Percentiles rank a stretch among this genome's conserved stretches.
Evolutionary conservation across 2,797 vertebrate genomes (phyloP).

Genomic region (Peromyscus eremicus): DNA sequence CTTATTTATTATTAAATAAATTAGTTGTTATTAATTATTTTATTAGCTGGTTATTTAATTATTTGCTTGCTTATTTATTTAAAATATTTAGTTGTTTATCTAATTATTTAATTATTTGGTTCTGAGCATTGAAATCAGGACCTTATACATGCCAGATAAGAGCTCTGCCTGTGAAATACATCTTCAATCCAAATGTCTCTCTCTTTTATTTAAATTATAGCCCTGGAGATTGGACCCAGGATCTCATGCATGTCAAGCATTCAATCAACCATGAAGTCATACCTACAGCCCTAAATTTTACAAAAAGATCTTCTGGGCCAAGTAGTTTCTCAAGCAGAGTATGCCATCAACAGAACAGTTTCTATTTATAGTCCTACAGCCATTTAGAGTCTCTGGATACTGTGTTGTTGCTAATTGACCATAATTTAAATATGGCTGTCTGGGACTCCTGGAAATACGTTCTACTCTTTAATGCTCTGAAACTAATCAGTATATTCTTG

Average conservation of each 20-base stretch:
- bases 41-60: background rate
- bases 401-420: background rate
- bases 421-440: background rate
- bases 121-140: background rate
- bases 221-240: background rate
- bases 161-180: background rate
- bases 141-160: background rate
- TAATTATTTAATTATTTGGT: background rate
- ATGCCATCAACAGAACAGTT: background rate
- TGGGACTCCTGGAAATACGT: background rate
- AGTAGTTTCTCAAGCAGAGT: background rate
- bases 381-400: background rate
- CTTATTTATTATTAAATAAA: background rate
- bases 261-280: background rate
- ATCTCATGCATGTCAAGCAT: background rate
- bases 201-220: background rate
- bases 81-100: background rate
- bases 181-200: background rate
- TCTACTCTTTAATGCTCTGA: background rate
- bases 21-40: background rate
- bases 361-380: background rate
- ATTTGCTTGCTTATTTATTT: background rate
- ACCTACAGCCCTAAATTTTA: background rate
- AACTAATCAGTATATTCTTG: conserved; percentile 41
- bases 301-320: background rate